Base-by-base conservation (phyloP, 2,797 vertebrate genomes). In the Odontamblyopus rebecca region DNA sequence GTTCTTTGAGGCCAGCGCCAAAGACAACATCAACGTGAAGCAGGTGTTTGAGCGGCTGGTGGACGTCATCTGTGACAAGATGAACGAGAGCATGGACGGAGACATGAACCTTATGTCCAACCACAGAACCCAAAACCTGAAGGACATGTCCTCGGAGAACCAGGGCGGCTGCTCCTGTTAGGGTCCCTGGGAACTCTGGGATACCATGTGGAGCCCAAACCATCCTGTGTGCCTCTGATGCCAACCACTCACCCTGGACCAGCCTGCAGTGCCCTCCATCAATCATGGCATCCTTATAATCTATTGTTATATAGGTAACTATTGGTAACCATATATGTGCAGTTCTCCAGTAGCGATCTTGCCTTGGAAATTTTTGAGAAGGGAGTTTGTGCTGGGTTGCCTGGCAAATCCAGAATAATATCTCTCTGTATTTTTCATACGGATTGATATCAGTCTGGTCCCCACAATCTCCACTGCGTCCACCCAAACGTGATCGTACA, bases 1-100 rank as follows among this genome's bases (percentile, higher is more conserved):
- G 86, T 97, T 96, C 89, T 97, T 97, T 0, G 96, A 97, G 81
- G 95, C 96, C 89, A 97, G 96, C 0, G 96, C 96, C 0, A 97
- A 96, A 84, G 96, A 97, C 86, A 96, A 95, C 87, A 89, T 96
- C 86, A 97, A 96, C 0, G 95, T 97, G 75, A 96, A 96, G 89
- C 96, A 97, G 88, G 95, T 95, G 76, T 97, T 97, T 2, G 96
- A 97, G 81, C 89, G 93, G 2, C 91, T 97, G 4, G 96, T 97
- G 80, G 96, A 97, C 27, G 77, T 96, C 78, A 96, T 97, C 90
- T 97, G 96, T 1, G 95, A 96, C 70, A 97, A 96, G 92, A 97
- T 97, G 96, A 96, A 94, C 0, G 95, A 96, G 89, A 95, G 92
- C 78, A 88, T 96, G 86, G 96, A 95, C 6, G 89, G 90, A 48